Percentiles rank a stretch among this genome's conserved stretches.
Conservation (phyloP, 2,113 vertebrate genomes). For the Bubo bubo region DNA sequence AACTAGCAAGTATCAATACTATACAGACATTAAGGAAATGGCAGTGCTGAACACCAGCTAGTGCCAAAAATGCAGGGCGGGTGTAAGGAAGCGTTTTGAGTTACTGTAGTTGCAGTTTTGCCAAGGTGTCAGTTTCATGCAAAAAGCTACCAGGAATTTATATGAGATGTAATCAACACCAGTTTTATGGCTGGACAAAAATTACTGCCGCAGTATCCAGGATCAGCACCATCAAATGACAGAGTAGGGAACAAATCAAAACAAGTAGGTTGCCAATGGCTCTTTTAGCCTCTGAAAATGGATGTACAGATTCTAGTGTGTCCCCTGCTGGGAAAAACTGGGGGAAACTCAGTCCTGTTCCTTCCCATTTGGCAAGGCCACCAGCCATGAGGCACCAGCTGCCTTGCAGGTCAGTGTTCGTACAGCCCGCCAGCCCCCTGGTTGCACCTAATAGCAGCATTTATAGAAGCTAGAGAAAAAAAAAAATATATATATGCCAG, state of each 20-base stretch:
- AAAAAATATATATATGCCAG: background rate
- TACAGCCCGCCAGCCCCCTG: background rate
- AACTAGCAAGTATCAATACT: background rate
- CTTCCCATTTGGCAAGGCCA: background rate
- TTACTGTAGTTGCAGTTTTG: background rate
- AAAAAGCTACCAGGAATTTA: background rate
- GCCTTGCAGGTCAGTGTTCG: background rate
- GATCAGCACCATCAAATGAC: background rate
- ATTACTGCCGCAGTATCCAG: background rate
- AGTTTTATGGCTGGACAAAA: background rate
- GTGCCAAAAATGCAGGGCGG: background rate
- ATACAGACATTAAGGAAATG: background rate
- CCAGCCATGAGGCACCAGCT: background rate
- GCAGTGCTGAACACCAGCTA: background rate
- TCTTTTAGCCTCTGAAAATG: background rate
- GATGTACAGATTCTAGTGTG: background rate
- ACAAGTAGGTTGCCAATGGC: background rate
- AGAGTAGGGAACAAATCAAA: background rate
- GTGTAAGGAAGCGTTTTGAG: background rate
- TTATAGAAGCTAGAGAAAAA: background rate
- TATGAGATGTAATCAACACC: background rate
- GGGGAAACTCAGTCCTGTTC: background rate
- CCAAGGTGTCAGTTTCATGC: background rate
- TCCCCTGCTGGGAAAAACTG: background rate
- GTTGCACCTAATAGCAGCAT: background rate